Conservation (phyloP, 2,113 vertebrate genomes). For the Phasianus colchicus region DNA sequence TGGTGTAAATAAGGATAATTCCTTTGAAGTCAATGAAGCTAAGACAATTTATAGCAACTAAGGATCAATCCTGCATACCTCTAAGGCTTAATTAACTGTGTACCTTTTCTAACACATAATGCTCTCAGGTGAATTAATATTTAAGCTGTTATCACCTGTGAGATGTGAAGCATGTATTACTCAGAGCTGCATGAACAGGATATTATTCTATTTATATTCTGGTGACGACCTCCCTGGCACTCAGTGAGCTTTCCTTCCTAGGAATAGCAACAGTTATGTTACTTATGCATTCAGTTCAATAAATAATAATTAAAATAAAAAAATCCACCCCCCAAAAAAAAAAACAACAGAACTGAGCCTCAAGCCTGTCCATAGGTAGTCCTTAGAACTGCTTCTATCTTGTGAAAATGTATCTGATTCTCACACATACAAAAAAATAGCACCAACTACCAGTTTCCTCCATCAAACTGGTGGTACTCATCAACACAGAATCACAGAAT, state of each 20-base stretch:
- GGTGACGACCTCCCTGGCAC: background rate
- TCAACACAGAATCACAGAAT: no score
- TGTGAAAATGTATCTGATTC: background rate
- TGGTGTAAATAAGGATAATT: background rate
- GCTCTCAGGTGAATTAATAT: background rate
- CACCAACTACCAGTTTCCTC: background rate
- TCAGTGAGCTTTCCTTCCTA: background rate
- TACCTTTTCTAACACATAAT: background rate
- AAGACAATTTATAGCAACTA: background rate
- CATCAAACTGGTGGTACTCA: background rate
- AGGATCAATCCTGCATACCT: conserved; percentile 5
- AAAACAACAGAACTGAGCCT: background rate
- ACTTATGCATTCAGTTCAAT: background rate
- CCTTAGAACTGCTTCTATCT: background rate
- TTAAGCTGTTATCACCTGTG: conserved; percentile 27
- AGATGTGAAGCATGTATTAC: background rate
- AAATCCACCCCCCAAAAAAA: background rate
- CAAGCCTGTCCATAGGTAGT: background rate
- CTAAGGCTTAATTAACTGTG: conserved; percentile 42
- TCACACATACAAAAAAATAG: fast-evolving
- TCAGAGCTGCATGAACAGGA: background rate
- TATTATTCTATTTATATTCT: background rate
- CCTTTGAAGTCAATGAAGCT: background rate
- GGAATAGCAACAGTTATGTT: background rate
- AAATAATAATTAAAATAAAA: background rate